Percentiles rank a stretch among this genome's conserved stretches.
phyloP scores from a whole-genome alignment of 1,140 invertebrate genomes.

The Hirudo medicinalis region DNA sequence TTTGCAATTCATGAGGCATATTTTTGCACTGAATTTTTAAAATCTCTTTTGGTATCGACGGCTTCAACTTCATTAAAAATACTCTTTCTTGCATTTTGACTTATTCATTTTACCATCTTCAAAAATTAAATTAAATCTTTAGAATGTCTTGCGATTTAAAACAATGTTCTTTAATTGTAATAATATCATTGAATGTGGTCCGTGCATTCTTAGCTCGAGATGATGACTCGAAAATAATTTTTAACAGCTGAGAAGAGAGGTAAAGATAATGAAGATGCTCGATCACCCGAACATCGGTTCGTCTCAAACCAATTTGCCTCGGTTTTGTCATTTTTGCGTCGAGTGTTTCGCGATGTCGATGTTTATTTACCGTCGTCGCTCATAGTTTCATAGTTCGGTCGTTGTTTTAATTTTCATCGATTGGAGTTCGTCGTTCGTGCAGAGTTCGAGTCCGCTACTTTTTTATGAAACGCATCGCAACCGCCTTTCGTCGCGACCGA shows the following conservation, averaged over 20 bases:
- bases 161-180: not conserved
- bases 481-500: not conserved
- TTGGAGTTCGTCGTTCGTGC: not conserved
- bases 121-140: no score
- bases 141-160: not conserved
- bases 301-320: slow-evolving; percentile 21
- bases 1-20: not conserved
- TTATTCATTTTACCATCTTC: no score
- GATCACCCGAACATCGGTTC: slow-evolving; percentile 96
- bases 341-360: not conserved
- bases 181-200: not conserved
- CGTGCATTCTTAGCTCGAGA: no score
- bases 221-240: not conserved
- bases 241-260: slow-evolving; percentile 51
- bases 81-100: no score
- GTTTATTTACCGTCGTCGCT: not conserved
- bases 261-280: slow-evolving; percentile 99
- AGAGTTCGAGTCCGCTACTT: not conserved
- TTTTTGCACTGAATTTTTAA: slow-evolving; percentile 25
- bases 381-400: not conserved
- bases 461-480: not conserved
- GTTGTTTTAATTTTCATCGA: not conserved
- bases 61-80: no score
- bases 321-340: not conserved
- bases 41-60: no score